Evolutionary conservation across 2,797 vertebrate genomes (phyloP).

Genomic region (Liasis olivaceus): DNA sequence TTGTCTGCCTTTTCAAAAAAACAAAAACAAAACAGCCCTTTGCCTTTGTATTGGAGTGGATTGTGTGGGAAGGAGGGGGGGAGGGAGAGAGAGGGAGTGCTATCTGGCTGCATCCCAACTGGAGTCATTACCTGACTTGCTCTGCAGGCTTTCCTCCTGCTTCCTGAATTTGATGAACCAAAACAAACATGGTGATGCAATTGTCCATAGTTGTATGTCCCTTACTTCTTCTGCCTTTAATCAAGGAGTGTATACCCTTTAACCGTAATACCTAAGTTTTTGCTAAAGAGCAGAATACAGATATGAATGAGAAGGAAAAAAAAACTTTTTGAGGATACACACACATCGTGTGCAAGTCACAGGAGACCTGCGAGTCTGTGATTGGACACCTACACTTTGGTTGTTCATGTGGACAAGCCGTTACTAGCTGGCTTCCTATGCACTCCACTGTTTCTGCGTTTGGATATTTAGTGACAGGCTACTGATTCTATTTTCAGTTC

Average conservation of each 20-base stretch:
- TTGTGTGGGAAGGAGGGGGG: not conserved
- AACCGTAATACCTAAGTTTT: not conserved
- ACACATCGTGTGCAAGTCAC: not conserved
- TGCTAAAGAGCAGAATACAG: not conserved
- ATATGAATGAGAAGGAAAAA: not conserved
- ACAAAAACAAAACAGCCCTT: not conserved
- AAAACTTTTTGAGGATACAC: not conserved
- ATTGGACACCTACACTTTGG: not conserved
- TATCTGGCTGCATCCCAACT: not conserved
- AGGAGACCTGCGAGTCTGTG: not conserved
- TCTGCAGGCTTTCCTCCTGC: not conserved
- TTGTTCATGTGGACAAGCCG: not conserved
- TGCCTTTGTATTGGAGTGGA: not conserved
- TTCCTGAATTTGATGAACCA: not conserved
- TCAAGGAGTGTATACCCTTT: not conserved
- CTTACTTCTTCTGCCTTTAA: not conserved
- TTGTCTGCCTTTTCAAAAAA: not conserved
- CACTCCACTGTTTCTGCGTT: not conserved
- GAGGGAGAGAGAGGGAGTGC: not conserved
- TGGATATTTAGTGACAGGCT: constrained; percentile 26
- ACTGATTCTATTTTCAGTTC: constrained; percentile 24
- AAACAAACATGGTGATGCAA: not conserved
- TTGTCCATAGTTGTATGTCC: not conserved
- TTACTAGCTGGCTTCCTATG: not conserved
- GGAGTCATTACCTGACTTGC: not conserved